Conservation (phyloP, 35 echinoderm and acorn worm species). For the Ophioderma brevispina region DNA sequence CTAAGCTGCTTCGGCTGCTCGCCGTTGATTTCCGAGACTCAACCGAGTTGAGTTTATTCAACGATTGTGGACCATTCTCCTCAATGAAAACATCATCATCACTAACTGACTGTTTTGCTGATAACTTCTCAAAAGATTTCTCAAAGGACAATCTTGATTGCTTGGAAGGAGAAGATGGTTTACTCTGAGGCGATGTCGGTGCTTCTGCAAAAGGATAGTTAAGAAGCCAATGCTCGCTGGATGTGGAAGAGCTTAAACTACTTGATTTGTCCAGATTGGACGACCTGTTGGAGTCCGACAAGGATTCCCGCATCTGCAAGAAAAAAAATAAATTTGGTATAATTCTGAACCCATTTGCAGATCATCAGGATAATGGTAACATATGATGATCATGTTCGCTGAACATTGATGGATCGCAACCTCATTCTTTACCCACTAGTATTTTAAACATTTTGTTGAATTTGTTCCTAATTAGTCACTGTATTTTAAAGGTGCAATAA, state of each 20-base stretch:
- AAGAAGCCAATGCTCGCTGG: conserved; percentile 67
- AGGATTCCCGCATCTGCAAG: conserved; percentile 49
- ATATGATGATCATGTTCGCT: too few species aligned
- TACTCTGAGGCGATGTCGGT: neutral
- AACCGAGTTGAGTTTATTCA: neutral
- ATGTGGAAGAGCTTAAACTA: conserved; percentile 53
- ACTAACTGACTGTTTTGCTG: neutral
- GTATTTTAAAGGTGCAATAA: too few species aligned
- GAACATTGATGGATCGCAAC: too few species aligned
- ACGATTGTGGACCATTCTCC: neutral
- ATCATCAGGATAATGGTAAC: too few species aligned
- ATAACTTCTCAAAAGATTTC: neutral
- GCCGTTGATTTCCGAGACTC: neutral
- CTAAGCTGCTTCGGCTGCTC: conserved; percentile 27
- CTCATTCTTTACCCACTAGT: too few species aligned
- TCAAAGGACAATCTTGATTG: neutral
- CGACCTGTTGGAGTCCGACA: conserved; percentile 17
- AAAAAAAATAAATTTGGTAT: too few species aligned
- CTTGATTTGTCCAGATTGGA: conserved; percentile 34
- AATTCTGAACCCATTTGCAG: too few species aligned
- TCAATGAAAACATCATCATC: neutral
- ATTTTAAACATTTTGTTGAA: too few species aligned
- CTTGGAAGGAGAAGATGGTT: neutral
- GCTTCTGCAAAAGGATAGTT: conserved; percentile 29
- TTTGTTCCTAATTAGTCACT: too few species aligned